Conservation (phyloP, 92 coral and sea anemone genomes). For the Parazoanthus darwini region DNA sequence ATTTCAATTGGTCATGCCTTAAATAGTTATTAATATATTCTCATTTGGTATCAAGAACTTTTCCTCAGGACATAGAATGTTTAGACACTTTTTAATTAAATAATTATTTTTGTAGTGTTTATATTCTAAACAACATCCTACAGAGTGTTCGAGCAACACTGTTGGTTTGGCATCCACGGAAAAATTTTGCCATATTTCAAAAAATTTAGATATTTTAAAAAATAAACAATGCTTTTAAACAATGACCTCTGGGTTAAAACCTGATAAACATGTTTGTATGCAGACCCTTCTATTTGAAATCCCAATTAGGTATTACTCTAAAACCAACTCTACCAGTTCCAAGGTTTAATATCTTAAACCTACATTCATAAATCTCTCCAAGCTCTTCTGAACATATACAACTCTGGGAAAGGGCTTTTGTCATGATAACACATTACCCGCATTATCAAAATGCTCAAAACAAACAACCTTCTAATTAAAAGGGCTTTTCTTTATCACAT, state of each 20-base stretch:
- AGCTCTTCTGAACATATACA: neutral
- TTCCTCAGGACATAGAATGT: neutral
- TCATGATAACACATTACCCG: neutral
- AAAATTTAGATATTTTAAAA: neutral
- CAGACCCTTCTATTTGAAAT: neutral
- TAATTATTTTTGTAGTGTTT: neutral
- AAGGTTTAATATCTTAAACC: neutral
- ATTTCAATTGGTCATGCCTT: too few relatives aligned
- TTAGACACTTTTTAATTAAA: neutral
- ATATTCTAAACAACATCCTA: neutral
- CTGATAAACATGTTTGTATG: too few relatives aligned
- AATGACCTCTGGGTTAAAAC: neutral
- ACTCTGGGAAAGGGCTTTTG: too few relatives aligned
- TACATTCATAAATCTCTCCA: neutral
- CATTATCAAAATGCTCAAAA: constrained; percentile 3
- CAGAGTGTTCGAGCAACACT: neutral
- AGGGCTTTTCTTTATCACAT: constrained; percentile 31
- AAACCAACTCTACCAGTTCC: neutral
- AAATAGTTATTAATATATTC: too few relatives aligned
- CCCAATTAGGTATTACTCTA: neutral
- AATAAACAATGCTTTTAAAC: neutral
- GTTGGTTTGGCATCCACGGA: neutral
- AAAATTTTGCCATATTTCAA: neutral
- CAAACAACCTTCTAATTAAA: constrained; percentile 19
- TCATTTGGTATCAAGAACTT: neutral